Conservation (phyloP, 2,113 vertebrate species). For the Gallinago media region DNA sequence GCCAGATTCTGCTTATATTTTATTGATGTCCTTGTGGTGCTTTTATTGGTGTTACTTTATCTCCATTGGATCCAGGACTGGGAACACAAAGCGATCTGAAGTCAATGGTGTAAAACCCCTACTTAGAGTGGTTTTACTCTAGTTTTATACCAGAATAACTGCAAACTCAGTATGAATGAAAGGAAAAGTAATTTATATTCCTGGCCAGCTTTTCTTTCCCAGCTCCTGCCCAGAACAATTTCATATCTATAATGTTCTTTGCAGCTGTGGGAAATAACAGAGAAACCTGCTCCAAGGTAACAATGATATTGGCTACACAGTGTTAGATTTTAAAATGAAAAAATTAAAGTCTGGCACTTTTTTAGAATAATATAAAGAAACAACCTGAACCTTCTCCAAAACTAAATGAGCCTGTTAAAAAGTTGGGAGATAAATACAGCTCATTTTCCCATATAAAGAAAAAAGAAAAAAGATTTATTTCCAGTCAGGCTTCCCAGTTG, state of each 20-base stretch:
- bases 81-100: background rate
- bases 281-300: background rate
- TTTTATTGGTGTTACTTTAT: background rate
- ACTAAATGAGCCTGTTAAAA: background rate
- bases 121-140: background rate
- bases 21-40: background rate
- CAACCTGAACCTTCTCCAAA: background rate
- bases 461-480: background rate
- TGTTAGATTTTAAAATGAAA: background rate
- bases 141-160: background rate
- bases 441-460: background rate
- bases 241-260: slow-evolving; percentile 4
- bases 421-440: background rate
- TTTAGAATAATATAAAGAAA: background rate
- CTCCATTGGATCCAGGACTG: background rate
- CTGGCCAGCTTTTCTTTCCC: background rate
- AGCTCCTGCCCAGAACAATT: background rate
- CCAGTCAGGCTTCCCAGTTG: background rate
- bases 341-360: background rate
- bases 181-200: slow-evolving; percentile 3
- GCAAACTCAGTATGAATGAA: background rate
- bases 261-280: background rate
- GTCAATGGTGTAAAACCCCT: background rate
- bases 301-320: background rate
- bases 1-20: background rate